phyloP scores from a whole-genome alignment of 2,113 vertebrate genomes.

The Psittacula cyanocephala region DNA sequence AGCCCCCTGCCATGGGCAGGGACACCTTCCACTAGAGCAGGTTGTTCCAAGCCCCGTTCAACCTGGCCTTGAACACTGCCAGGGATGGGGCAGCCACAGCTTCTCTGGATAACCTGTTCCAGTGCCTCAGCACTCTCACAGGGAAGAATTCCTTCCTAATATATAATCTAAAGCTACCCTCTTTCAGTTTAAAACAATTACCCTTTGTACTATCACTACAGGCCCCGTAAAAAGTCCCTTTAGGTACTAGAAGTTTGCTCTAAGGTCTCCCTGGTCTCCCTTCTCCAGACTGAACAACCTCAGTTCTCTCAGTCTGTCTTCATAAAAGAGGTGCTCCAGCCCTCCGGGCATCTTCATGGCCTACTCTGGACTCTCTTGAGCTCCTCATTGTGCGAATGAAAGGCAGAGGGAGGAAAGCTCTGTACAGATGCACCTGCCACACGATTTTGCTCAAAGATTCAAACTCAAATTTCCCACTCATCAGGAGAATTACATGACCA shows the following conservation, averaged over 20 bases:
- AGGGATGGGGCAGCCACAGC: neutral
- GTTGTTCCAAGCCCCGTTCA: neutral
- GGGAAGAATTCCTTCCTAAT: neutral
- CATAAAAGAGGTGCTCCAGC: neutral
- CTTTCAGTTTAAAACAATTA: neutral
- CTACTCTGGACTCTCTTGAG: fast-evolving
- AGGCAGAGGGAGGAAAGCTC: neutral
- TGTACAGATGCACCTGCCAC: too few species aligned
- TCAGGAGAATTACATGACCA: neutral
- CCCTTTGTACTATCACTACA: neutral
- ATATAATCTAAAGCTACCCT: neutral
- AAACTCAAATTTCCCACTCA: neutral
- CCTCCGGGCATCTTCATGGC: neutral
- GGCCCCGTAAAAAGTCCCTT: neutral
- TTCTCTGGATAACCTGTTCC: neutral
- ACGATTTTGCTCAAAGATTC: neutral
- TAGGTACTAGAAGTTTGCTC: neutral
- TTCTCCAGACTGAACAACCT: neutral
- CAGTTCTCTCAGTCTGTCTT: neutral
- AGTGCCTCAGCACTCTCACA: neutral
- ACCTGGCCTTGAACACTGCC: too few species aligned
- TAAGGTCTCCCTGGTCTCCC: neutral
- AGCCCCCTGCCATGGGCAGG: fast-evolving
- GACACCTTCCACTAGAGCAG: neutral
- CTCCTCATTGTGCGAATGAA: neutral